Evolutionary conservation across 2,888 invertebrate species (phyloP), one percentile per base, ranked within the genome.

Genomic region (Acrobasis repandana): DNA sequence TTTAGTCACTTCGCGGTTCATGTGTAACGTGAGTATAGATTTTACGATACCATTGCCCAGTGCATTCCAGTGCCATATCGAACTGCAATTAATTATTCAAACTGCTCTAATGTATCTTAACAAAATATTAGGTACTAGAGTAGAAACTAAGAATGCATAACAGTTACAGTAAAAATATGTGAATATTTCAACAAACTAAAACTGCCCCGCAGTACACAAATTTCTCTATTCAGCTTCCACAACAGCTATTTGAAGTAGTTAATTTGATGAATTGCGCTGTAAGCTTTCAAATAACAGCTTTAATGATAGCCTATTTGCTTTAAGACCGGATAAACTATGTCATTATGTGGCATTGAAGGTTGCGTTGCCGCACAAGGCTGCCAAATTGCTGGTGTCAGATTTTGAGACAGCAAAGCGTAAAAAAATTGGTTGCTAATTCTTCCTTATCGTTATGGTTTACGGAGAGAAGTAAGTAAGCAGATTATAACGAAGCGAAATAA

Each of bases 291-390:
- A 51, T 52, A 43, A 38, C 46, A 18, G 16, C 14, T 28, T 1
- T 60, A 60, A 60, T 60, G 52, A 60, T 60, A 60, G 60, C 43
- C 20, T 52, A 43, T 59, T 52, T 46, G 46, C 46, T 52, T 43
- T 28, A 59, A 63, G 43, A 59, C n/a, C 62, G 56, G 38, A 61
- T 61, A 51, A 63, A 56, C 46, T 51, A 14, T 43, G 59, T 43
- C 57, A 57, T 61, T 61, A 38, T 49, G 36, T 14, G 56, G 61
- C 57, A 56, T 60, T 62, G 52, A 18, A 49, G 33, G 38, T 20
- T 54, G 38, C 11, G 36, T 34, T 49, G 62, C n/a, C n/a, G n/a
- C 46, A 60, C 52, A 47, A 60, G 60, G 60, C 33, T 52, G 52
- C 52, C 28, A 52, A 60, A 60, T 60, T 52, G 15, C 28, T 16